A percentile compares a stretch with the other conserved stretches of the same genome.
These are phyloP conservation scores for Tragelaphus eurycerus DNA, from an alignment of 2,797 vertebrate species.

Conservation along the genomic window DNA sequence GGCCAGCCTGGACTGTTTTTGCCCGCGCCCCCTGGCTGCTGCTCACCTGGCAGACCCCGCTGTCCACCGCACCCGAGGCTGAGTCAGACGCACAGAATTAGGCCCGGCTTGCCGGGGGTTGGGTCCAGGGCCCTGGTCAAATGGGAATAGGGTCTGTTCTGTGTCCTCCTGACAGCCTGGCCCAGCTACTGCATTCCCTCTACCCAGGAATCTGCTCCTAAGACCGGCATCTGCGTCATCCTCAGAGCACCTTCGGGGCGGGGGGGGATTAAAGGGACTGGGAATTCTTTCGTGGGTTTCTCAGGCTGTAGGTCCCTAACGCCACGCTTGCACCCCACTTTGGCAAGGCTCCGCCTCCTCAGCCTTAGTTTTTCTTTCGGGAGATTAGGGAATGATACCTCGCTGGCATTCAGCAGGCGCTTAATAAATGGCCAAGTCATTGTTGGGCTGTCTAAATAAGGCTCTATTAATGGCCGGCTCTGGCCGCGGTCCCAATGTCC, in stretches of 20 bases:
- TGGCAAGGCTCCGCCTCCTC: background rate
- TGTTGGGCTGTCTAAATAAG: conserved; percentile 76
- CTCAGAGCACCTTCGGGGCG: background rate
- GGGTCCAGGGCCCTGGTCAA: background rate
- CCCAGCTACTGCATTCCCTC: conserved; percentile 19
- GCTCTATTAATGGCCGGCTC: conserved; percentile 41
- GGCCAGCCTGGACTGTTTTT: conserved; percentile 36
- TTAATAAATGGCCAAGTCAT: conserved; percentile 70
- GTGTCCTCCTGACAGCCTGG: conserved; percentile 65
- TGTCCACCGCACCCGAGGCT: conserved; percentile 37
- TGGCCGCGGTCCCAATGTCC: conserved; percentile 68
- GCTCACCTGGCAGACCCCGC: conserved; percentile 41
- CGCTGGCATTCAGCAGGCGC: conserved; percentile 52
- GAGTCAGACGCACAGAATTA: conserved; percentile 77
- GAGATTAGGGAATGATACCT: conserved; percentile 2
- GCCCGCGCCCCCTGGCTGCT: conserved; percentile 29
- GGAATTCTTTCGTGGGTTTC: background rate
- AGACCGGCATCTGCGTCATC: conserved; percentile 54
- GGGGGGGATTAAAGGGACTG: background rate
- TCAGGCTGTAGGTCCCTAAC: background rate
- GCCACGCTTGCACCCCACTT: background rate
- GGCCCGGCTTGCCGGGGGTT: conserved; percentile 13
- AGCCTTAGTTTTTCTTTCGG: conserved; percentile 40
- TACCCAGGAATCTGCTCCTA: conserved; percentile 22
- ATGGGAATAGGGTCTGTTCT: conserved; percentile 47